These are phyloP conservation scores for Lasioglossum lativentre DNA, from an alignment of 2,888 invertebrate genomes.

Conservation along the genomic window DNA sequence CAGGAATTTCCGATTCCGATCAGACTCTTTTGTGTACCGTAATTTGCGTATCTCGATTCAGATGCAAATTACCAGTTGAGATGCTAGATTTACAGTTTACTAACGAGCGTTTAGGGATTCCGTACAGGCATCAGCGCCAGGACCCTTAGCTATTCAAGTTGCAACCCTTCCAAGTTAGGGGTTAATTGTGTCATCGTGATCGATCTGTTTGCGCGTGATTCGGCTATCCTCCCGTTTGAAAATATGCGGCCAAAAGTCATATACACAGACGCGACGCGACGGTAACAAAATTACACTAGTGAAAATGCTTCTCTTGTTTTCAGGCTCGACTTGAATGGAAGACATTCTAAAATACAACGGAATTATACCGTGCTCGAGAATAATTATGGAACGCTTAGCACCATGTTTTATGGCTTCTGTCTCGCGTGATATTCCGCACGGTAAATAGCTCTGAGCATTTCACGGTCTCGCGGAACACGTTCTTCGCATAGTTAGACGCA, in stretches of 20 bases:
- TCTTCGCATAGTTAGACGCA: slow-evolving; percentile 63
- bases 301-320: neutral
- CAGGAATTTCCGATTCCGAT: slow-evolving; percentile 11
- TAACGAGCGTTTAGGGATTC: slow-evolving; percentile 71
- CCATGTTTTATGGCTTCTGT: slow-evolving; percentile 31
- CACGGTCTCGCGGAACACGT: slow-evolving; percentile 61
- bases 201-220: slow-evolving; percentile 68
- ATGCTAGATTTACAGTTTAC: slow-evolving; percentile 61
- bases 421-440: slow-evolving; percentile 25
- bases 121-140: slow-evolving; percentile 53
- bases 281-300: neutral
- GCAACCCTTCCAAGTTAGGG: slow-evolving; percentile 66
- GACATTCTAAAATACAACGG: neutral
- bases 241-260: neutral
- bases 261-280: neutral
- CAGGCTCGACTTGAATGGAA: neutral
- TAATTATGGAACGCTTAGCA: slow-evolving; percentile 26
- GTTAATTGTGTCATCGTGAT: slow-evolving; percentile 71
- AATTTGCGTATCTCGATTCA: slow-evolving; percentile 43
- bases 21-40: slow-evolving; percentile 25
- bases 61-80: slow-evolving; percentile 61
- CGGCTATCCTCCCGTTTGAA: neutral
- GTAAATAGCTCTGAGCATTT: slow-evolving; percentile 58
- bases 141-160: slow-evolving; percentile 70
- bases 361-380: neutral